phyloP scores from a whole-genome alignment of 1,140 invertebrate species.

The Nasonia giraulti region DNA sequence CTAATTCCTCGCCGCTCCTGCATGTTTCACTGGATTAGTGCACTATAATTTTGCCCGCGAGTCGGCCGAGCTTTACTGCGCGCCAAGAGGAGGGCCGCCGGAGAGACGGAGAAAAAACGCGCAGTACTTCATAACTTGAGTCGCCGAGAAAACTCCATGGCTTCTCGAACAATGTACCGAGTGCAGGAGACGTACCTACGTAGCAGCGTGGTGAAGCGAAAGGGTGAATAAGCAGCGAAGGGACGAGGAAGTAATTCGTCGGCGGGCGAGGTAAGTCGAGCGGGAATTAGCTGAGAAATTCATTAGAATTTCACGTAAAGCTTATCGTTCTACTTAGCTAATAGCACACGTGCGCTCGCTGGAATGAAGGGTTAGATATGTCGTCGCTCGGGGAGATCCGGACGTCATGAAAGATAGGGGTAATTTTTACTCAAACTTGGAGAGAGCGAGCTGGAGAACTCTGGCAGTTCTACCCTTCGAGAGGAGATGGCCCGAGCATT shows the following conservation, averaged over 20 bases:
- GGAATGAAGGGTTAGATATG: slow-evolving; percentile 28
- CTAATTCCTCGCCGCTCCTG: slow-evolving; percentile 56
- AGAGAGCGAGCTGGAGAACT: not conserved
- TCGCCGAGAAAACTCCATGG: no score
- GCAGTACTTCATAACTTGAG: no score
- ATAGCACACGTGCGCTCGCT: slow-evolving; percentile 36
- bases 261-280: slow-evolving; percentile 30
- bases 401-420: slow-evolving; percentile 33
- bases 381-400: not conserved
- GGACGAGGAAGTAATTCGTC: slow-evolving; percentile 21
- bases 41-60: slow-evolving; percentile 56
- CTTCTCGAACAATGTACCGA: no score
- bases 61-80: not conserved
- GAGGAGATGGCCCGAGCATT: not conserved
- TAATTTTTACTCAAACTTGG: slow-evolving; percentile 44
- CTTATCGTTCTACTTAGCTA: slow-evolving; percentile 54
- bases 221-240: not conserved
- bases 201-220: not conserved
- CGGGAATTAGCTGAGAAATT: slow-evolving; percentile 54
- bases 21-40: slow-evolving; percentile 59
- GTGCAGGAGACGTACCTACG: not conserved
- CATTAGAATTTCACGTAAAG: slow-evolving; percentile 55
- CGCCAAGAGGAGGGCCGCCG: no score
- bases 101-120: no score
- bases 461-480: not conserved